Percentiles rank a stretch among this genome's conserved stretches.
Evolutionary conservation across 1,140 invertebrate species (phyloP).

Genomic region (Drosophila takahashii): DNA sequence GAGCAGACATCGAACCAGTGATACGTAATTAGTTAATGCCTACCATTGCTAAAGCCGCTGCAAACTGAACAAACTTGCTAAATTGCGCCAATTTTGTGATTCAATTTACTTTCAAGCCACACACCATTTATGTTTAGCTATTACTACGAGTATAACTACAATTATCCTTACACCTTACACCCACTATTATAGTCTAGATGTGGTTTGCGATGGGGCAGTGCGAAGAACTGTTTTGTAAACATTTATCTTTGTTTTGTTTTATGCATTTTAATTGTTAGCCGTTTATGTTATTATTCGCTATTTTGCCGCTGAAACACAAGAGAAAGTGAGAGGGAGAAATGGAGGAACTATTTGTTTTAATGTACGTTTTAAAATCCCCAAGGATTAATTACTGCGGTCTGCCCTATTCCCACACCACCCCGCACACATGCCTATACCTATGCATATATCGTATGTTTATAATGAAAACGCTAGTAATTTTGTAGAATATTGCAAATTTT

Average conservation of each 20-base stretch:
- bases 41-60: constrained; percentile 24
- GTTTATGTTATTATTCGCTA: constrained; percentile 60
- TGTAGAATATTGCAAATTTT: constrained; percentile 80
- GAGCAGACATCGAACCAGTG: constrained; percentile 76
- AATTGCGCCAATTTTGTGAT: constrained; percentile 74
- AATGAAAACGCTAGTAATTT: constrained; percentile 55
- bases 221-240: constrained; percentile 63
- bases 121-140: constrained; percentile 51
- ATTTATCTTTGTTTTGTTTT: constrained; percentile 77
- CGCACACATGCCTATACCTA: constrained; percentile 21
- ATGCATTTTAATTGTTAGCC: constrained; percentile 81
- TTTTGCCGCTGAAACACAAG: constrained; percentile 47
- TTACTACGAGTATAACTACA: constrained; percentile 30
- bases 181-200: constrained; percentile 39
- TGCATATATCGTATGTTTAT: constrained; percentile 42
- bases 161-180: constrained; percentile 23
- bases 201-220: constrained; percentile 46
- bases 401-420: constrained; percentile 27
- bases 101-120: constrained; percentile 60
- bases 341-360: constrained; percentile 58
- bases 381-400: constrained; percentile 22
- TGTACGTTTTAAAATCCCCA: constrained; percentile 64
- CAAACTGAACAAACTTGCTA: constrained; percentile 66
- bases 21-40: constrained; percentile 69
- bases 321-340: constrained; percentile 8